Conservation (phyloP, 2,797 vertebrate species). For the Octomys mimax region DNA sequence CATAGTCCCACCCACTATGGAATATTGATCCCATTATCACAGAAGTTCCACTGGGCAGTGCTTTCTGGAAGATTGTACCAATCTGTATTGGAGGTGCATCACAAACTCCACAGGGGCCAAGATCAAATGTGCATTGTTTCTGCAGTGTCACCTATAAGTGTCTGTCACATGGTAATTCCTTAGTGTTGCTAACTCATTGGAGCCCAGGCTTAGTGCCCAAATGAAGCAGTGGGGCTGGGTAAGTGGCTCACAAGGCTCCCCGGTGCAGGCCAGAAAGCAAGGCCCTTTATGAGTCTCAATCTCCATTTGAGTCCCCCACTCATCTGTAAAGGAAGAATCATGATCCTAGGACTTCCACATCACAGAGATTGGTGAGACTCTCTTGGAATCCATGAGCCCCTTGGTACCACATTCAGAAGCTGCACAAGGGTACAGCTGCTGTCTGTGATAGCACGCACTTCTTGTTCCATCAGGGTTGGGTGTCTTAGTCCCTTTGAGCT, state of each 20-base stretch:
- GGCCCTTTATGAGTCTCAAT: neutral
- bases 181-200: neutral
- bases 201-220: neutral
- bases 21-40: neutral
- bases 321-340: neutral
- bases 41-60: neutral
- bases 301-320: neutral
- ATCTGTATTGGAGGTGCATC: neutral
- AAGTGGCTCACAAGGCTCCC: rapidly evolving
- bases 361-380: neutral
- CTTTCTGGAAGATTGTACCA: neutral
- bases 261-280: neutral
- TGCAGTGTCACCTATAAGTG: neutral
- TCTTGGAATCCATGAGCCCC: neutral
- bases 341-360: neutral
- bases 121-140: constrained; percentile 18
- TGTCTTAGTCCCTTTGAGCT: neutral
- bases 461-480: neutral
- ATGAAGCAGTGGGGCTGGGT: neutral
- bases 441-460: neutral
- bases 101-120: neutral
- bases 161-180: neutral
- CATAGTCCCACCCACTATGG: neutral
- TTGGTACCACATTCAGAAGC: neutral
- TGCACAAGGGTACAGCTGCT: neutral